Evolutionary conservation across 1,140 invertebrate species (phyloP), one percentile per base, ranked within the genome.

Genomic region (Scylla paramamosain): DNA sequence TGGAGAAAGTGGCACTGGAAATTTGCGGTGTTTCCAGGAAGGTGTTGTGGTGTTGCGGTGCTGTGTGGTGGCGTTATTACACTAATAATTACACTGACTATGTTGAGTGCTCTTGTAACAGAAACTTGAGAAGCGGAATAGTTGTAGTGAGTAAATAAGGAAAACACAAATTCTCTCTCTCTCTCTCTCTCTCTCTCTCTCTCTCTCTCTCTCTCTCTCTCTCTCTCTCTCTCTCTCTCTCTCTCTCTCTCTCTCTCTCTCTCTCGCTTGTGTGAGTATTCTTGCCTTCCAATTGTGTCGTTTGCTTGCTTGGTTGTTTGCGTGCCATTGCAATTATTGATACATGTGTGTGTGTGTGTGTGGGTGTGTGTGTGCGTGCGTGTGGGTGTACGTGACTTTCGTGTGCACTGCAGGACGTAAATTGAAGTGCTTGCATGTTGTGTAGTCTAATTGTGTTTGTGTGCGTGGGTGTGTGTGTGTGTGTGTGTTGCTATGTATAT

Each of bases 271-370:
- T n/a, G 67, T 77, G 67, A 77, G 67, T 3, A 77, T 77, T 77
- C 25, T 25, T 77, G 67, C n/a, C 20, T 77, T 77, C 52, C 52
- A 59, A 4, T 59, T 0, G 0, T 59, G 67, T n/a, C 6, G 8
- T 77, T n/a, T 77, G 25, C 67, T 77, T 20, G 20, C 52, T 16
- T 59, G 20, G 2, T 16, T 59, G 52, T 1, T 59, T 77, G 67
- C 67, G 67, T 77, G 67, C 67, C 25, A 39, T 32, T 45, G 86
- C n/a, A 4, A 45, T 31, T 46, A 88, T 88, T 46, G 31, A 39
- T 32, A 88, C n/a, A 8, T 89, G 87, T 89, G 87, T 89, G 46
- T 52, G 46, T 59, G 89, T 59, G 89, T 91, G 46, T 59, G 25
- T 59, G 46, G 2, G 87, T 88, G 86, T 88, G 86, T 88, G 86